Conservation (phyloP, 2,888 invertebrate genomes). For the Penaeus monodon region DNA sequence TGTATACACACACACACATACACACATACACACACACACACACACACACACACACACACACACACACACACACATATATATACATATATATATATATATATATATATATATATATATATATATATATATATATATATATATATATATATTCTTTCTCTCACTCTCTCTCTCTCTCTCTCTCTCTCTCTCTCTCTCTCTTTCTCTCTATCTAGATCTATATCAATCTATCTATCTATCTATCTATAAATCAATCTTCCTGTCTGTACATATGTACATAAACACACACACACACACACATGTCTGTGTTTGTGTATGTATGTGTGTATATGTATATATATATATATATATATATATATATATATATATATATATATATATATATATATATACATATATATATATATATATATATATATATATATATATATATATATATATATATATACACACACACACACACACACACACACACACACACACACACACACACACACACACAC, state of each 20-base stretch:
- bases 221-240: too few relatives aligned
- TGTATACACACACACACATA: too few relatives aligned
- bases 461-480: not conserved
- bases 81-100: constrained; percentile 13
- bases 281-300: not conserved
- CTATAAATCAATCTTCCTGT: not conserved
- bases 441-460: constrained; percentile 32
- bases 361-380: constrained; percentile 31
- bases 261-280: not conserved
- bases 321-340: constrained; percentile 12
- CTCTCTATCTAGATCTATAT: too few relatives aligned
- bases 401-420: constrained; percentile 25
- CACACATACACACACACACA: not conserved
- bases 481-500: not conserved
- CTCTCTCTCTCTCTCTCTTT: too few relatives aligned
- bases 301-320: not conserved
- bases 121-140: not conserved
- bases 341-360: constrained; percentile 2
- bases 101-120: not conserved
- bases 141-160: not conserved
- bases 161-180: too few relatives aligned
- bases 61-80: not conserved
- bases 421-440: constrained; percentile 33
- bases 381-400: constrained; percentile 19
- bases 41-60: not conserved